A percentile compares a stretch with the other conserved stretches of the same genome.
Evolutionary conservation across 2,888 invertebrate species (phyloP).

Genomic region (Exephanes ischioxanthus): DNA sequence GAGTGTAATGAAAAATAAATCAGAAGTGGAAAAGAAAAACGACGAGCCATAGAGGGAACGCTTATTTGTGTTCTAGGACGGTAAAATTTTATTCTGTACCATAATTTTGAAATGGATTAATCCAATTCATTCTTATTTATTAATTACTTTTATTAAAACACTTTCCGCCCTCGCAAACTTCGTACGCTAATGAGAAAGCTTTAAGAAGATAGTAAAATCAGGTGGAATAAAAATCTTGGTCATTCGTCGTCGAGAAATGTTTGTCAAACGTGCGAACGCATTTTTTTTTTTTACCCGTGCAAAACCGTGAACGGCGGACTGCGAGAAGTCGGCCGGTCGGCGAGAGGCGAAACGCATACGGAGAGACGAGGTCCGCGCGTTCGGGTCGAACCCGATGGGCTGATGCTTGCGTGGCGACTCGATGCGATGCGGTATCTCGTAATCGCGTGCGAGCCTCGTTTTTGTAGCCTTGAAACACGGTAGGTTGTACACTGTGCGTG

Average conservation of each 20-base stretch:
- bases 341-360: slow-evolving; percentile 47
- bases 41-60: too few relatives aligned
- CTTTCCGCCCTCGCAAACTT: too few relatives aligned
- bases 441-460: slow-evolving; percentile 78
- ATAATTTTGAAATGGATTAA: too few relatives aligned
- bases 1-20: too few relatives aligned
- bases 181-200: neutral
- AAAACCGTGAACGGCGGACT: slow-evolving; percentile 41
- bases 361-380: slow-evolving; percentile 4
- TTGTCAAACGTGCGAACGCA: neutral
- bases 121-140: too few relatives aligned
- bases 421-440: slow-evolving; percentile 74
- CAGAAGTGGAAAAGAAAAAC: too few relatives aligned
- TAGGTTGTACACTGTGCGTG: slow-evolving; percentile 7
- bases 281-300: neutral
- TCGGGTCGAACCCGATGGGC: neutral
- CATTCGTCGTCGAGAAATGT: neutral
- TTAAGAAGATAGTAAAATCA: neutral
- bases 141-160: too few relatives aligned
- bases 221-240: neutral
- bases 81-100: too few relatives aligned
- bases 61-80: too few relatives aligned
- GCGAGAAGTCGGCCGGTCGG: slow-evolving; percentile 48
- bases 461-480: slow-evolving; percentile 57
- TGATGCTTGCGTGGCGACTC: slow-evolving; percentile 74